phyloP scores from a whole-genome alignment of 2,113 vertebrate genomes.

The Chaetops frenatus region DNA sequence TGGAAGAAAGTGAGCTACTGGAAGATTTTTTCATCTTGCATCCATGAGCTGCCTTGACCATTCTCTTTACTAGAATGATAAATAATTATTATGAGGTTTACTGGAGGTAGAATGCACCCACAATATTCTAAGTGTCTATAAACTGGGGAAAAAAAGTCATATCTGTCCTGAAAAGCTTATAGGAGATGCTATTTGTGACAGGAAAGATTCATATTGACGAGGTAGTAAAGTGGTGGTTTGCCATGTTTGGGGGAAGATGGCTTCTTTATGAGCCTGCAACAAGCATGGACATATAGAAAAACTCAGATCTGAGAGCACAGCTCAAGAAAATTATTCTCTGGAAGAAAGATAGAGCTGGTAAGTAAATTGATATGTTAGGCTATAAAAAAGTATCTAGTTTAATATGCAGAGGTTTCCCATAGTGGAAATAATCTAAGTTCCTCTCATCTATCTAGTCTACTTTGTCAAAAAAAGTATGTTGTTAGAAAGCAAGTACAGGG shows the following conservation, averaged over 20 bases:
- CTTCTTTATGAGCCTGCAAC: background rate
- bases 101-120: background rate
- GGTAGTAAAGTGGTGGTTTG: background rate
- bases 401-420: background rate
- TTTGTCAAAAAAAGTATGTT: background rate
- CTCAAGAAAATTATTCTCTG: background rate
- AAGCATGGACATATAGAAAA: background rate
- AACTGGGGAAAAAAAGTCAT: rapidly evolving
- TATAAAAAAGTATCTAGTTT: background rate
- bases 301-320: background rate
- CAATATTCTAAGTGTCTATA: background rate
- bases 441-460: background rate
- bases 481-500: background rate
- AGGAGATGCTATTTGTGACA: background rate
- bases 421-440: background rate
- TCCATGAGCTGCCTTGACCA: background rate
- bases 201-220: background rate
- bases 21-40: background rate
- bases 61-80: background rate
- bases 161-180: background rate
- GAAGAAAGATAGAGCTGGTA: background rate
- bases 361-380: background rate
- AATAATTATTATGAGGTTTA: background rate
- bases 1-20: background rate
- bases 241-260: background rate